Conservation (phyloP, 2,888 invertebrate species). For the Agelastica alni region DNA sequence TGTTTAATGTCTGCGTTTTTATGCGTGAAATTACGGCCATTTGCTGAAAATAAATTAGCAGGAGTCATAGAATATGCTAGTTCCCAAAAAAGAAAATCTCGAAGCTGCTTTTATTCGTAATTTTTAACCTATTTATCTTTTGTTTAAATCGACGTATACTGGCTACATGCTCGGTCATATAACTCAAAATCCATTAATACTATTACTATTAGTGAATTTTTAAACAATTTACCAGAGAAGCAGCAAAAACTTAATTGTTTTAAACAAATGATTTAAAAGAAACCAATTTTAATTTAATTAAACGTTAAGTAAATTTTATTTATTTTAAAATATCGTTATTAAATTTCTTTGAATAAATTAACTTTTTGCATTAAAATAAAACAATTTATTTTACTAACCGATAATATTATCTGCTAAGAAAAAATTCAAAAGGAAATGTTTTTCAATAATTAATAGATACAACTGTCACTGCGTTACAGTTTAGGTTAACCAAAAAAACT, state of each 20-base stretch:
- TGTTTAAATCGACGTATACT: slow-evolving; percentile 13
- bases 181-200: slow-evolving; percentile 32
- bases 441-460: neutral
- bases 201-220: slow-evolving; percentile 30
- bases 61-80: slow-evolving; percentile 33
- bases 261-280: no score
- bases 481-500: no score
- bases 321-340: no score
- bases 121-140: neutral
- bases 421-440: neutral
- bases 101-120: slow-evolving; percentile 72
- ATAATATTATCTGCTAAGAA: no score
- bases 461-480: no score
- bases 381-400: no score
- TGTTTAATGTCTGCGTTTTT: slow-evolving; percentile 85
- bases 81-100: slow-evolving; percentile 53
- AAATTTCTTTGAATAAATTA: no score
- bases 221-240: neutral
- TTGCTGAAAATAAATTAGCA: slow-evolving; percentile 58
- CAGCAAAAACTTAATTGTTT: neutral
- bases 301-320: no score
- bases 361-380: no score
- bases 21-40: slow-evolving; percentile 78
- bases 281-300: no score
- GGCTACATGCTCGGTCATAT: slow-evolving; percentile 42